Conservation (phyloP, 2,888 invertebrate species). For the Phaonia tiefii region DNA sequence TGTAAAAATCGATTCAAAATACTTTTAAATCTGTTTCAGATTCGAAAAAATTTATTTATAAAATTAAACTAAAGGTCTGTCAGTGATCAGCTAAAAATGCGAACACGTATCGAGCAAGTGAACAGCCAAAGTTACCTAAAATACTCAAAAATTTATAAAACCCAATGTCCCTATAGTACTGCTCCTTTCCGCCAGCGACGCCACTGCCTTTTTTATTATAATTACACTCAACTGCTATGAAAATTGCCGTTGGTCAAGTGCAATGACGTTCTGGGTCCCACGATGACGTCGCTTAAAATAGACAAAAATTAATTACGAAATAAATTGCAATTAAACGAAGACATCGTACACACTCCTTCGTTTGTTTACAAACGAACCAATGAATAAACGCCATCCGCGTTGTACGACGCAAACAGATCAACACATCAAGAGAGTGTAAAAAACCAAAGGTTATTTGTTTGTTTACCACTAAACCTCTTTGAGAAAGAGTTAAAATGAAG, state of each 20-base stretch:
- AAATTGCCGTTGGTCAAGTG: conserved; percentile 51
- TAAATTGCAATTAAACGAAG: conserved; percentile 52
- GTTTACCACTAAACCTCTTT: no score
- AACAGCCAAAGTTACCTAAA: no score
- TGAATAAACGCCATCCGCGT: not conserved
- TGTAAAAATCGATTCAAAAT: no score
- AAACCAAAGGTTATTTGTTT: not conserved
- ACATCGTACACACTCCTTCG: conserved; percentile 15
- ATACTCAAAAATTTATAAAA: no score
- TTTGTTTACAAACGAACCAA: conserved; percentile 19
- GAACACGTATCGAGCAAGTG: no score
- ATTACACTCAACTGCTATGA: not conserved
- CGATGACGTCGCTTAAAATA: conserved; percentile 43
- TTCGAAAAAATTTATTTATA: no score
- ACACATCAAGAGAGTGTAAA: not conserved
- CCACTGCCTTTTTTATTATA: not conserved
- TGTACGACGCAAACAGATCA: not conserved
- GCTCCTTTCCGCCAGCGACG: no score
- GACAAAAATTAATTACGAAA: conserved; percentile 22
- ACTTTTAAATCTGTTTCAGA: no score
- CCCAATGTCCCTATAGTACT: no score
- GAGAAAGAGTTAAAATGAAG: no score
- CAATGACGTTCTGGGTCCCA: conserved; percentile 54
- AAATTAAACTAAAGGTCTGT: no score
- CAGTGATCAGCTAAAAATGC: no score